Percentiles rank a stretch among this genome's conserved stretches.
Conservation (phyloP, 2,113 vertebrate genomes). For the Pholis gunnellus region DNA sequence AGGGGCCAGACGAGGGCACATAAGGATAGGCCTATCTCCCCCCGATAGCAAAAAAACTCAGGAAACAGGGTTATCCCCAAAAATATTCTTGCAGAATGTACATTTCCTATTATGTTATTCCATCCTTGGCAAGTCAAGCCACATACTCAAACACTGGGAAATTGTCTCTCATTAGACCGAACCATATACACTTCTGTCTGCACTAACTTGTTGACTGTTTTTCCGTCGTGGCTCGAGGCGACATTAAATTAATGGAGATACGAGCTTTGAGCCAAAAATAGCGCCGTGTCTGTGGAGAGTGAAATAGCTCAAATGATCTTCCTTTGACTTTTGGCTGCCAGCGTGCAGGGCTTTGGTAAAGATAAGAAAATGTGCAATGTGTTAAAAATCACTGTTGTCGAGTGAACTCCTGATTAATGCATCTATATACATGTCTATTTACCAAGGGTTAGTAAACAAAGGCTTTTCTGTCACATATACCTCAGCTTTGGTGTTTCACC, state of each 20-base stretch:
- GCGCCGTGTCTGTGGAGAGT: slow-evolving; percentile 86
- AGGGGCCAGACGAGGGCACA: slow-evolving; percentile 35
- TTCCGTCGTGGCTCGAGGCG: slow-evolving; percentile 86
- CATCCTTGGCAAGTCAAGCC: slow-evolving; percentile 21
- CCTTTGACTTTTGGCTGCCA: slow-evolving; percentile 85
- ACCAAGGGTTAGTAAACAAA: not conserved
- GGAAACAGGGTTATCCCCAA: slow-evolving; percentile 40
- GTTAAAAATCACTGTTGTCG: slow-evolving; percentile 6
- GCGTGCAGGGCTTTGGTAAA: slow-evolving; percentile 67
- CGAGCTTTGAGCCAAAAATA: slow-evolving; percentile 89
- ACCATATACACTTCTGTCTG: slow-evolving; percentile 38
- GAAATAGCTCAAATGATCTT: slow-evolving; percentile 84
- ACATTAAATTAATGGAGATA: slow-evolving; percentile 90
- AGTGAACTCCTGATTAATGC: slow-evolving; percentile 1
- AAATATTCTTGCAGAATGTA: slow-evolving; percentile 19
- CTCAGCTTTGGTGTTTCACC: no score
- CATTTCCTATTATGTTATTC: slow-evolving; percentile 9
- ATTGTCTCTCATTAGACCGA: slow-evolving; percentile 40
- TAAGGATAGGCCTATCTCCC: slow-evolving; percentile 2
- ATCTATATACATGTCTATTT: not conserved
- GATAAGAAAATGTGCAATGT: not conserved
- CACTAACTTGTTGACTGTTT: slow-evolving; percentile 90
- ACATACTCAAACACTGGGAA: slow-evolving; percentile 4
- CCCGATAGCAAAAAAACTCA: slow-evolving; percentile 21
- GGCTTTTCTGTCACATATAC: no score